Conservation (phyloP, 2,113 vertebrate species). For the Nycticebus coucang region DNA sequence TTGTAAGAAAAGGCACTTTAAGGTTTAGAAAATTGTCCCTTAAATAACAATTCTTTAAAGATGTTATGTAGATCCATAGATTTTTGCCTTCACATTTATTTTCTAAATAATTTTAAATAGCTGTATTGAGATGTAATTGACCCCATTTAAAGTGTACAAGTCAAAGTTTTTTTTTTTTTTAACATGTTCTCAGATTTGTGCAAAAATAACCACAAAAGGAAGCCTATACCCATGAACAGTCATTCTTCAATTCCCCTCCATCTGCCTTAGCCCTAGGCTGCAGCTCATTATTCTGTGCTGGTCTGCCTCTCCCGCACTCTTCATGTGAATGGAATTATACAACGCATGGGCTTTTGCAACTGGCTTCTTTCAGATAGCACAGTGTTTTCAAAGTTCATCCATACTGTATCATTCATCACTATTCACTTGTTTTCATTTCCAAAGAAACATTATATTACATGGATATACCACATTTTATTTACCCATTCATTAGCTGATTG, state of each 20-base stretch:
- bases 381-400: not conserved
- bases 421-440: not conserved
- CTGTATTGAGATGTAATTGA: not conserved
- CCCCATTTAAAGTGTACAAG: not conserved
- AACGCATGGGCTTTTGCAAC: not conserved
- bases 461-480: not conserved
- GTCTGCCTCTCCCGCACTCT: not conserved
- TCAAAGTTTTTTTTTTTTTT: not conserved
- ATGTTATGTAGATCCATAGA: not conserved
- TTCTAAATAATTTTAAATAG: not conserved
- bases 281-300: not conserved
- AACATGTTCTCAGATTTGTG: not conserved
- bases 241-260: not conserved
- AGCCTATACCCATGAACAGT: not conserved
- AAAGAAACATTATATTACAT: not conserved
- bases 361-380: not conserved
- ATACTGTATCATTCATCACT: not conserved
- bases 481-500: not conserved
- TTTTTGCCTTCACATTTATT: not conserved
- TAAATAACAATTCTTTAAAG: not conserved
- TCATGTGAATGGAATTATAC: not conserved
- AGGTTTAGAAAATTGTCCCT: not conserved
- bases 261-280: not conserved
- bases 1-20: not conserved
- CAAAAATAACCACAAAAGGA: not conserved